Evolutionary conservation across 1,140 invertebrate species (phyloP).

Genomic region (Apis cerana): DNA sequence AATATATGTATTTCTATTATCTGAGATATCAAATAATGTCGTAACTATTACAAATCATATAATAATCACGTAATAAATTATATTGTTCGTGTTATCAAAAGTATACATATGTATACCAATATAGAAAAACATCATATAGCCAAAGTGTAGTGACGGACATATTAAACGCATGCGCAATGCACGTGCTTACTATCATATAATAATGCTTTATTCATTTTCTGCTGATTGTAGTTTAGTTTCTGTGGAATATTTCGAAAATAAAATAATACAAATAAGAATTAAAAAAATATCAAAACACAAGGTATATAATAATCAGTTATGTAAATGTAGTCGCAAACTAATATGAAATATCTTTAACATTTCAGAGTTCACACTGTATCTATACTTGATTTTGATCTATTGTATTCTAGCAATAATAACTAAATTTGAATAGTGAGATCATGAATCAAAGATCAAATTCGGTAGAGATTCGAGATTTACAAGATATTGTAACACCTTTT

Average conservation of each 20-base stretch:
- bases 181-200: constrained; percentile 14
- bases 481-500: constrained; percentile 71
- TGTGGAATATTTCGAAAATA: constrained; percentile 20
- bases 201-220: background rate
- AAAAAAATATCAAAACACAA: background rate
- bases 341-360: background rate
- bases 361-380: constrained; percentile 12
- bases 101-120: too few relatives aligned
- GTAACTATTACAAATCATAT: background rate
- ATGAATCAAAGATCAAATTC: constrained; percentile 66
- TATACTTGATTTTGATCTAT: constrained; percentile 4
- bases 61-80: background rate
- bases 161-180: constrained; percentile 4
- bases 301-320: constrained; percentile 16
- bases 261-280: background rate
- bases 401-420: background rate
- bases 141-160: background rate
- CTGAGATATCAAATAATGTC: background rate
- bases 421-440: constrained; percentile 30
- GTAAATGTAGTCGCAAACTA: background rate
- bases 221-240: background rate
- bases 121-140: background rate
- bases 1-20: background rate
- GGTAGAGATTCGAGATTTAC: constrained; percentile 69
- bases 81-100: background rate